Base-by-base conservation (phyloP, 2,797 vertebrate species). In the Enteromius viviparus region DNA sequence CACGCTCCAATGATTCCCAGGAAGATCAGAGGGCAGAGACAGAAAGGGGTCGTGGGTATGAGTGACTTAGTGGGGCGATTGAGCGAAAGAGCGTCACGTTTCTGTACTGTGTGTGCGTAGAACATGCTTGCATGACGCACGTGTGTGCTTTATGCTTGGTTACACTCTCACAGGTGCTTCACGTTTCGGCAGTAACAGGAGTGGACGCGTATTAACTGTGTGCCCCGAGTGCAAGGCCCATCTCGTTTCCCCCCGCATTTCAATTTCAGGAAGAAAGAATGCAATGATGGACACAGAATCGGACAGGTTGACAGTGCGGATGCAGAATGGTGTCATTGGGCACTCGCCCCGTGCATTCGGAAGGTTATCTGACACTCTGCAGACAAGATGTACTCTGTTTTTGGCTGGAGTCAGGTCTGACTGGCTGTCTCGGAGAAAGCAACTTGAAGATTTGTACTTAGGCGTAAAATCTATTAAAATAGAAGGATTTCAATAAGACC, bases 271-370 rank as follows among this genome's bases (percentile, higher is more conserved):
- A 83, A 77, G 71, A 84, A 87, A 84, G 86, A 69, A 82, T 66
- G 23, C 58, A 15, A 62, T 84, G 81, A 85, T 69, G 81, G 83
- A 85, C 83, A 86, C 70, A 58, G 81, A 82, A 76, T 75, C 21
- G 42, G 83, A 83, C 86, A 87, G 86, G 88, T 84, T 87, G 88
- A 87, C 86, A 85, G 85, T 84, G 85, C 34, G 21, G 51, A 32
- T 77, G 78, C 83, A 80, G 85, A 87, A 78, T 45, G 71, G 78
- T 85, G 85, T 86, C 88, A 82, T 74, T 34, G 74, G 69, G 79
- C 71, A 85, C 78, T 76, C 78, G 75, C 80, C 82, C 88, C 23
- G 65, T 70, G 74, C 72, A 81, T 87, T 84, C 34, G 51, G 79
- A 84, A 85, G 87, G 84, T 69, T 87, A 87, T 84, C 81, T 82